These are phyloP conservation scores for Cichladusa arquata DNA, from an alignment of 2,113 vertebrate genomes.

Conservation along the genomic window DNA sequence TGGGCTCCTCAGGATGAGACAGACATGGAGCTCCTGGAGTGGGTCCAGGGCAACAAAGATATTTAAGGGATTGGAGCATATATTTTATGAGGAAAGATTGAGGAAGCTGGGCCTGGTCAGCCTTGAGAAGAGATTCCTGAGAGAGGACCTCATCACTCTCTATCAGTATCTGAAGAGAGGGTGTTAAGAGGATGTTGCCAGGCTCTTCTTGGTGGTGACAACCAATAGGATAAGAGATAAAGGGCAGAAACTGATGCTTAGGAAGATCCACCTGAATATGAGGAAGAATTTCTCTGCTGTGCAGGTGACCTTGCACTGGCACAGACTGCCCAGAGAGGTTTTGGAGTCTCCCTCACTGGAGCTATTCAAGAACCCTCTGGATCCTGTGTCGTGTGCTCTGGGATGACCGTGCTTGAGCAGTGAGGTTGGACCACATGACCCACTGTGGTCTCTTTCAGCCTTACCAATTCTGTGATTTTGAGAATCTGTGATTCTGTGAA, in stretches of 20 bases:
- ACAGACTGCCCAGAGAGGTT: not conserved
- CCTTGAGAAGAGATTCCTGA: not conserved
- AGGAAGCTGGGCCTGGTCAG: not conserved
- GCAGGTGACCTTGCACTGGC: not conserved
- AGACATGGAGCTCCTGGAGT: not conserved
- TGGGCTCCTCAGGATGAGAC: not conserved
- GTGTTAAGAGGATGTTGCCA: not conserved
- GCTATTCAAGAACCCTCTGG: not conserved
- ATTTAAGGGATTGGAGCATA: not conserved
- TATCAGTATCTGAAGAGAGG: not conserved
- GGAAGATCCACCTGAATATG: not conserved
- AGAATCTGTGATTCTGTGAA: not conserved
- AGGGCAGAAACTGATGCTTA: not conserved
- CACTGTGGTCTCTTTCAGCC: not conserved
- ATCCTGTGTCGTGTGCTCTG: not conserved
- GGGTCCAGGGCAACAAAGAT: not conserved
- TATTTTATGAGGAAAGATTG: not conserved
- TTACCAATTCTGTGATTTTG: not conserved
- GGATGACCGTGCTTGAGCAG: not conserved
- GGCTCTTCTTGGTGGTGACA: not conserved
- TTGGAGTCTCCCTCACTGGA: not conserved
- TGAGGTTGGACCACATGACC: not conserved
- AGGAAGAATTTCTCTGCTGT: not conserved
- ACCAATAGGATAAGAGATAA: not conserved
- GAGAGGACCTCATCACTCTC: rapidly evolving